Base-by-base conservation (phyloP, 2,113 vertebrate genomes). In the Pseudolaguvia tuberculata region DNA sequence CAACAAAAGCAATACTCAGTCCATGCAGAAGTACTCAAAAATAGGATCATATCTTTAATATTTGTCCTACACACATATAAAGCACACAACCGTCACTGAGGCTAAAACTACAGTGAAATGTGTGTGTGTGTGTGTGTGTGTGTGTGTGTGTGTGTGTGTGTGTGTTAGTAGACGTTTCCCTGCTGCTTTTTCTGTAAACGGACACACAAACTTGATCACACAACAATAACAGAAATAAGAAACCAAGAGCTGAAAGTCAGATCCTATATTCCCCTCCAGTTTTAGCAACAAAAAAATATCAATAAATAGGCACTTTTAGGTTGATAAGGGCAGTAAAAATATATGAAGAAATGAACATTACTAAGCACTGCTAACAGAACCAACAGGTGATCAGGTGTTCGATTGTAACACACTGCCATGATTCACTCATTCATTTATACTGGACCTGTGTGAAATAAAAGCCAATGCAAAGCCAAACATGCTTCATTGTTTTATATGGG, bases 251-350 rank as follows among this genome's bases (percentile, higher is more conserved):
- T 48, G 56, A 63, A 77, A 82, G 79, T 68, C 56, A 50, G 68
- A 78, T 79, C 74, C 66, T 45, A 29, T n/a, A 21, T 77, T 53
- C 63, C 74, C 65, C 27, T 72, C 63, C 12, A 13, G 13, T 18
- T 15, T 15, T 15, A 75, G 59, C 52, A 25, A 48, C 29, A 63
- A 79, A 66, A 47, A 6, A 74, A 74, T n/a, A n/a, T n/a, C 73
- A 23, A 9, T 35, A 66, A 17, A 51, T 81, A 87, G 87, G 88
- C 88, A 91, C 89, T 89, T 87, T 3, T 70, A 66, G 84, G 74
- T 72, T 79, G 47, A 77, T 57, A 72, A 82, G 53, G 86, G 83
- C 83, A 85, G 82, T 84, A 52, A 73, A 77, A 73, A 70, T 69
- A 39, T 47, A n/a, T 53, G n/a, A n/a, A n/a, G n/a, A n/a, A n/a